Evolutionary conservation across 2,113 vertebrate species (phyloP), one percentile per base, ranked within the genome.

Genomic region (Piprites chloris): DNA sequence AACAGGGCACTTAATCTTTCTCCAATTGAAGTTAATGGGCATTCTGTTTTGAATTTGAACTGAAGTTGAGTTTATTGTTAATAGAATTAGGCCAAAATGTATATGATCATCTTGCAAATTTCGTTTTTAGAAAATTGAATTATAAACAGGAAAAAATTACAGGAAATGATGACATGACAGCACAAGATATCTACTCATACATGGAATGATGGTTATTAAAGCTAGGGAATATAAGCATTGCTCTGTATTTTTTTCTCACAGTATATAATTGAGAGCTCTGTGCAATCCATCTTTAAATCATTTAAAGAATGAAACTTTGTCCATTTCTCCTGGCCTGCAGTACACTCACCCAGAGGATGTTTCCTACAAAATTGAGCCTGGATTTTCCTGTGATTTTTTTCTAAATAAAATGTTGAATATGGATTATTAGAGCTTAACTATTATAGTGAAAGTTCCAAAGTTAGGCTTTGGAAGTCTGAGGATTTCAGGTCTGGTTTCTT

Each of bases 41-140:
- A 4, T 73, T 92, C 86, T 94, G 90, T 67, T 93, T 90, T 93
- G 88, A 90, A 85, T 92, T 83, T 93, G 72, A 95, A 91, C 73
- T 35, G 44, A 75, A 95, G 63, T 52, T 91, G 32, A 83, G 67
- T 94, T 92, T 93, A 89, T 50, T 91, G 30, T 72, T 73, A 97
- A 92, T 90, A 78, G 33, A 53, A 92, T 94, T 95, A 93, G 44
- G 14, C 49, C 52, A 89, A 96, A 93, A 95, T 79, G 16, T 68
- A 62, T 90, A 58, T 75, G 65, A 61, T 68, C 20, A 30, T 89
- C 62, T 79, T 93, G 41, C 66, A 93, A 89, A 79, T 87, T 92
- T 90, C 9, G 78, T 81, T 39, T 87, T 66, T 47, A 89, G 86
- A 66, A 89, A 95, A 90, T 94, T 62, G 30, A 94, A 90, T 96